phyloP scores from a whole-genome alignment of 2,888 invertebrate species.

The Marronus borbonicus region DNA sequence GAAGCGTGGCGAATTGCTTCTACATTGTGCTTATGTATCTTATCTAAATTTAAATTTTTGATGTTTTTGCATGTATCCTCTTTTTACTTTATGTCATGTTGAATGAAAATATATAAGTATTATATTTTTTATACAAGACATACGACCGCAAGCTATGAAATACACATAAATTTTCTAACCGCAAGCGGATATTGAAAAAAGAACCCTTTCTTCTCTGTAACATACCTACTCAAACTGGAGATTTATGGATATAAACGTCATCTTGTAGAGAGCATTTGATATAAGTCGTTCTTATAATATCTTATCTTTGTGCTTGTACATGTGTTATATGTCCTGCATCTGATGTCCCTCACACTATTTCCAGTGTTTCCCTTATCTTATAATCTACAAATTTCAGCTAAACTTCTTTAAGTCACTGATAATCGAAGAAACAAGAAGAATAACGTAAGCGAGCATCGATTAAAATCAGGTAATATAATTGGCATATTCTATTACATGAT shows the following conservation, averaged over 20 bases:
- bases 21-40: slow-evolving; percentile 4
- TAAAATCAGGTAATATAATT: slow-evolving; percentile 21
- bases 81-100: background rate
- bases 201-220: background rate
- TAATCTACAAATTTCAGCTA: slow-evolving; percentile 28
- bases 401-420: slow-evolving; percentile 1
- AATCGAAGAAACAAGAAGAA: slow-evolving; percentile 15
- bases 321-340: slow-evolving; percentile 27
- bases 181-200: background rate
- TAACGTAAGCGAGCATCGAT: slow-evolving; percentile 12
- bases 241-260: too few relatives aligned
- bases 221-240: too few relatives aligned
- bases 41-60: slow-evolving; percentile 13
- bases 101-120: slow-evolving; percentile 1
- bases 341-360: slow-evolving; percentile 3
- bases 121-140: background rate
- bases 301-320: slow-evolving; percentile 21
- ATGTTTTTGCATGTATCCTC: slow-evolving; percentile 8
- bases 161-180: too few relatives aligned
- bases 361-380: background rate
- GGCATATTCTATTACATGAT: background rate
- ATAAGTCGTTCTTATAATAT: background rate
- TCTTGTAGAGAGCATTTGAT: background rate
- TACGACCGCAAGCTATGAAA: background rate
- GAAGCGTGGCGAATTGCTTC: background rate